Percentiles rank a stretch among this genome's conserved stretches.
Evolutionary conservation across 2,113 vertebrate species (phyloP).

Genomic region (Syngnathus floridae): DNA sequence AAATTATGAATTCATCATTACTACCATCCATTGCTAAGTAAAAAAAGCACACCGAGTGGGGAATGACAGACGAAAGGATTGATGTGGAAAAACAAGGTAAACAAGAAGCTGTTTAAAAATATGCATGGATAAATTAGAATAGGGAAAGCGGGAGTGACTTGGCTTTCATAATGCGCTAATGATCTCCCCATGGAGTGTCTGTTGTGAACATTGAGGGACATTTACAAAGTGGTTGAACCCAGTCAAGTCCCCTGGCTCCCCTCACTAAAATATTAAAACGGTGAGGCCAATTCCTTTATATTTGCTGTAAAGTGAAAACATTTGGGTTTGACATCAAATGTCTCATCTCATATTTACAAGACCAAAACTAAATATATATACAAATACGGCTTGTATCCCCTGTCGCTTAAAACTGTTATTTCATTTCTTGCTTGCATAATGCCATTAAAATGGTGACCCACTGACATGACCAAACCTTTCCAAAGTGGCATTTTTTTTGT

Average conservation of each 20-base stretch:
- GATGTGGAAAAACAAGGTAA: conserved; percentile 22
- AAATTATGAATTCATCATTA: not conserved
- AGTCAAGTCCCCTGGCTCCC: not conserved
- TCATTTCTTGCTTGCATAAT: no score
- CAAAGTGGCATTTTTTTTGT: no score
- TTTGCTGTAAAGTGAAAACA: not conserved
- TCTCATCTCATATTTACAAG: not conserved
- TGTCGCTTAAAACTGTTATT: no score
- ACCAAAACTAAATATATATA: not conserved
- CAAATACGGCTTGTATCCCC: no score
- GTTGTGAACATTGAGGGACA: conserved; percentile 12
- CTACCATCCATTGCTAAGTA: not conserved
- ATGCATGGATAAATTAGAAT: conserved; percentile 41
- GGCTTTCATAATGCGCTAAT: conserved; percentile 48
- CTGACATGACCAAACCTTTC: no score
- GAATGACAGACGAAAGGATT: conserved; percentile 24
- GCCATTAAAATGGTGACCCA: no score
- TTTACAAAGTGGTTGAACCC: conserved; percentile 24
- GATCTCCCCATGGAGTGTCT: conserved; percentile 41
- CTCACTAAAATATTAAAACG: not conserved
- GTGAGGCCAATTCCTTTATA: not conserved
- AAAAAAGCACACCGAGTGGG: not conserved
- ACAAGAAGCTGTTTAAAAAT: conserved; percentile 33
- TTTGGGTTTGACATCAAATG: not conserved
- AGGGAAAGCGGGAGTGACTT: conserved; percentile 33